Base-by-base conservation (phyloP, 2,113 vertebrate species). In the Thunnus thynnus region DNA sequence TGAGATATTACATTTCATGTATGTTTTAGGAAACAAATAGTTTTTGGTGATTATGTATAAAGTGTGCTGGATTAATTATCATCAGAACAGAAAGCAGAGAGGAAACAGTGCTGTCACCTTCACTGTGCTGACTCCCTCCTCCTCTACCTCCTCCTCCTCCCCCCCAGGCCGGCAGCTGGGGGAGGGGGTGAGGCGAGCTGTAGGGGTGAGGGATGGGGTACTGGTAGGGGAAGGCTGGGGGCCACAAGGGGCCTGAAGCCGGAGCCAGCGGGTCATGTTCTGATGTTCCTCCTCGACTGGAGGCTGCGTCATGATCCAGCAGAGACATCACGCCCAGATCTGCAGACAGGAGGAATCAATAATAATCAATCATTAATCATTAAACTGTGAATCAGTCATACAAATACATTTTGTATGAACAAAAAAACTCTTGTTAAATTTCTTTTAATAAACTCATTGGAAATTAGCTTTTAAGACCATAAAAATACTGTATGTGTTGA, bases 181-280 rank as follows among this genome's bases (percentile, higher is more conserved):
- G 96, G 78, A 96, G 94, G 0, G 95, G 95, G 62, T 96, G 96
- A 0, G 96, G 96, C 0, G 97, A 96, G 88, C 96, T 97, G 90
- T 98, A 97, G 63, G 97, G 98, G 86, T 97, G 97, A 68, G 97
- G 97, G 0, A 97, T 91, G 0, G 97, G 96, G 84, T 97, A 97
- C 82, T 97, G 97, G 87, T 97, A 97, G 0, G 97, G 97, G 87
- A 97, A 97, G 57, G 95, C 94, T 65, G 97, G 95, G 65, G 97
- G 96, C 97, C 97, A 97, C 47, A 50, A 2, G 96, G 96, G n/a
- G 95, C 96, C 69, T 2, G 67, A 7, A 0, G 96, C 96, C 48
- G 95, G 96, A 69, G 96, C 97, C 90, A 97, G 88, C 0, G 96
- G 96, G 91, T 99, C 96, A 88, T 96, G 96, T 83, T 98, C 96